Evolutionary conservation across 2,797 vertebrate species (phyloP), one percentile per base, ranked within the genome.

Genomic region (Cryptoprocta ferox): DNA sequence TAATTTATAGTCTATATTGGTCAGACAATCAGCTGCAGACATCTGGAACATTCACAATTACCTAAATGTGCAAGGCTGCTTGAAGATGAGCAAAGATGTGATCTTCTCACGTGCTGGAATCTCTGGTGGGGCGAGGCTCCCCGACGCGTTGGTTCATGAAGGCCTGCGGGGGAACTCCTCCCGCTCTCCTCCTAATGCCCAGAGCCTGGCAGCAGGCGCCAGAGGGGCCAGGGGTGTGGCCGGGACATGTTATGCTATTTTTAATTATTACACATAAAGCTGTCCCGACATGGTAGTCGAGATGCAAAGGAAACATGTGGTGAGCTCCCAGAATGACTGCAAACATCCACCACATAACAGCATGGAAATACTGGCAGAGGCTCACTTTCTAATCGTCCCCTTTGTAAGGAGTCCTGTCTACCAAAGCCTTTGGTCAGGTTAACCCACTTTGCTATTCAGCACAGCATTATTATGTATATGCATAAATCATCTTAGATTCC

Each of bases 201-300:
- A 39, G 18, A 21, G 12, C 16, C 39, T 56, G 50, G 24, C 28
- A 81, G 45, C 10, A 45, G 42, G 30, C 5, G 37, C n/a, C 39
- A 35, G 53, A 93, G 68, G 28, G 26, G 61, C 21, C 53, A n/a
- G 11, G 45, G 50, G 39, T 18, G 9, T 75, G 61, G 50, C 68
- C 50, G 12, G 83, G 53, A 35, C 28, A 48, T 19, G 48, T 50
- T 32, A 35, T 50, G 59, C 82, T 63, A 61, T 56, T 82, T 89
- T 79, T 37, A 91, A 84, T 88, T 84, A 66, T 88, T 81, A n/a
- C 10, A 37, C 26, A 66, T 6, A 78, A 81, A 93, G 32, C 9
- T 37, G 21, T 84, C 83, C 35, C 83, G 56, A 68, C 14, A 48
- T 1, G 53, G 68, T 12, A 50, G 56, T 79, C 39, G 76, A 78